A percentile compares a stretch with the other conserved stretches of the same genome.
Evolutionary conservation across 2,113 vertebrate genomes (phyloP).

Genomic region (Xiphophorus hellerii): DNA sequence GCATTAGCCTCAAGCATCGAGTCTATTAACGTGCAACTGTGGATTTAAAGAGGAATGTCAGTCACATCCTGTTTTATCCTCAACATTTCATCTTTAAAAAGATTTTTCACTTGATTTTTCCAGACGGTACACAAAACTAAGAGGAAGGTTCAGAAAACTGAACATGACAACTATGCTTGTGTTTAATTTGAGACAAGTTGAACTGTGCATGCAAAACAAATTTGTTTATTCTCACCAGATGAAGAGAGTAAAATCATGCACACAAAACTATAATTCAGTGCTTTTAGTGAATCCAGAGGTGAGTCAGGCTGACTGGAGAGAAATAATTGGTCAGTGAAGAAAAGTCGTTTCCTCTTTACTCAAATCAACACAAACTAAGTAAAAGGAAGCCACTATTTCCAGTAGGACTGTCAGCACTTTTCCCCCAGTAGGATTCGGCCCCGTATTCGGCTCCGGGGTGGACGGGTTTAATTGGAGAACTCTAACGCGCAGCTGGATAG

Average conservation of each 20-base stretch:
- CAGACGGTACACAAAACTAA: neutral
- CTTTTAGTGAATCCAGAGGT: constrained; percentile 24
- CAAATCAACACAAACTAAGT: constrained; percentile 36
- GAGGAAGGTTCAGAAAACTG: constrained; percentile 7
- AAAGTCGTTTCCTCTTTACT: constrained; percentile 21
- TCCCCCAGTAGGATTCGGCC: constrained; percentile 65
- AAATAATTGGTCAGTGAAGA: constrained; percentile 45
- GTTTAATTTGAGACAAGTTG: neutral
- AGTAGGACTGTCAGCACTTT: constrained; percentile 72
- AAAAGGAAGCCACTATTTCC: constrained; percentile 63
- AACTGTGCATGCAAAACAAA: neutral
- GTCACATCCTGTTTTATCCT: constrained; percentile 11
- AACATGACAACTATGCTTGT: constrained; percentile 7
- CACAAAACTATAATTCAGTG: constrained; percentile 19
- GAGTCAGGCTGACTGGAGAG: constrained; percentile 18
- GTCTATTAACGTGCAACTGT: neutral
- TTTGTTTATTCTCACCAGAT: neutral
- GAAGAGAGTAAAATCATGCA: neutral
- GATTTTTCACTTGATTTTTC: constrained; percentile 7
- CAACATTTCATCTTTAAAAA: constrained; percentile 4
- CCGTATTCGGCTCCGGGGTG: constrained; percentile 63
- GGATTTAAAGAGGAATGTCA: constrained; percentile 3
- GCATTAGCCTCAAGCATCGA: neutral
- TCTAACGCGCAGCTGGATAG: constrained; percentile 69
- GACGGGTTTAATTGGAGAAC: constrained; percentile 71